Conservation (phyloP, 2,888 invertebrate species). For the Agriopis marginaria region DNA sequence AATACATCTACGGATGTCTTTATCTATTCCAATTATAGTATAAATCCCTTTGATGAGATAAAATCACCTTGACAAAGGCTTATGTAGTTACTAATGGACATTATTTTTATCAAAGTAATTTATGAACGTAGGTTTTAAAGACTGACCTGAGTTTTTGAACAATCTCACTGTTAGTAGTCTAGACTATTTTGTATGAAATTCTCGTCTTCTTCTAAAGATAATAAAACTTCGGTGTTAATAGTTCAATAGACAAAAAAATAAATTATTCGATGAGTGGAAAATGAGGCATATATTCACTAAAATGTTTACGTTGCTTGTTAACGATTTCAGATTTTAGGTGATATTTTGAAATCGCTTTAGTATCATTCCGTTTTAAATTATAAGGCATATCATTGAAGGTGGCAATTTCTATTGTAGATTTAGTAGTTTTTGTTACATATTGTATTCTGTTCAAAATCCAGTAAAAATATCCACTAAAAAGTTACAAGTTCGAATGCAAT, state of each 20-base stretch:
- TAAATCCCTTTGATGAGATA: slow-evolving; percentile 28
- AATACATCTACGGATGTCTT: slow-evolving; percentile 34
- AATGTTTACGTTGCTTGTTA: slow-evolving; percentile 62
- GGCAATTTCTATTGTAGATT: slow-evolving; percentile 63
- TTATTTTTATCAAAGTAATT: slow-evolving; percentile 46
- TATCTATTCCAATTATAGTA: slow-evolving; percentile 22
- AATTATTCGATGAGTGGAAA: slow-evolving; percentile 49
- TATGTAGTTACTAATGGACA: slow-evolving; percentile 32
- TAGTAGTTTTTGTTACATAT: slow-evolving; percentile 63
- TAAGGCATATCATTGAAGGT: slow-evolving; percentile 75
- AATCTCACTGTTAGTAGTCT: slow-evolving; percentile 48
- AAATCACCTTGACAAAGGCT: slow-evolving; percentile 34
- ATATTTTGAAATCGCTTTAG: slow-evolving; percentile 61
- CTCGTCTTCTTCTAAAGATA: slow-evolving; percentile 51
- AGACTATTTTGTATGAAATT: slow-evolving; percentile 39
- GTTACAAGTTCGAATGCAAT: neutral
- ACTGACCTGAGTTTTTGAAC: slow-evolving; percentile 60
- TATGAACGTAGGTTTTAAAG: slow-evolving; percentile 59
- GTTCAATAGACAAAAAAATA: slow-evolving; percentile 49
- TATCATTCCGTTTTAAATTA: slow-evolving; percentile 73
- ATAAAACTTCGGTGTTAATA: slow-evolving; percentile 55
- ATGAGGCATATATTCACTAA: slow-evolving; percentile 24
- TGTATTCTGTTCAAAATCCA: slow-evolving; percentile 63
- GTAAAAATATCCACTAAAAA: neutral
- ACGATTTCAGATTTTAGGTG: slow-evolving; percentile 52